Evolutionary conservation across 2,888 invertebrate genomes (phyloP).

Genomic region (Phortica okadai): DNA sequence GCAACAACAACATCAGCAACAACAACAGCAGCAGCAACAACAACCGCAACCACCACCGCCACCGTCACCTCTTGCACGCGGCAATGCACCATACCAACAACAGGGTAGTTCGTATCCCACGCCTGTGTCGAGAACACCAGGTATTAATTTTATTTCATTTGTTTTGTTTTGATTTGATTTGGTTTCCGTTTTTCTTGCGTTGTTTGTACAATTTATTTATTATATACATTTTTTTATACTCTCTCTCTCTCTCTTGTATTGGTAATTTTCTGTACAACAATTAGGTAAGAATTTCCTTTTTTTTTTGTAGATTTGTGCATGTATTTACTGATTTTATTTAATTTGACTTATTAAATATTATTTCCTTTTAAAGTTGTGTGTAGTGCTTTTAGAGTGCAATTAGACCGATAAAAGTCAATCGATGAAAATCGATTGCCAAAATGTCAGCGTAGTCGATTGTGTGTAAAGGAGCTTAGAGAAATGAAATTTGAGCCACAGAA

Average conservation of each 20-base stretch:
- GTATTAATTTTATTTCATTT: conserved; percentile 65
- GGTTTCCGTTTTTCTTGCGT: conserved; percentile 53
- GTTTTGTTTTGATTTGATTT: conserved; percentile 39
- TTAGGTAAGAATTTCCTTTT: no score
- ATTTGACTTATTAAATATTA: no score
- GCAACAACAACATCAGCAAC: conserved; percentile 49
- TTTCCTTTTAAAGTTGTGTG: no score
- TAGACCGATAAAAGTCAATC: no score
- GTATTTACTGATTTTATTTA: no score
- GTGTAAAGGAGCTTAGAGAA: no score
- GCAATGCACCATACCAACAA: conserved; percentile 71
- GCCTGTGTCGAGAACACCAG: conserved; percentile 77
- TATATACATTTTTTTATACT: conserved; percentile 29
- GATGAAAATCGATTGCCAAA: no score
- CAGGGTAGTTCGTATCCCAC: conserved; percentile 75
- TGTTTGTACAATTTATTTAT: conserved; percentile 44
- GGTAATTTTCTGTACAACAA: neutral
- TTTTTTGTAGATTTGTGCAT: no score
- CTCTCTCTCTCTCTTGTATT: conserved; percentile 7
- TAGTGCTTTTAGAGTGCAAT: no score
- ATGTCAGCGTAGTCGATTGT: no score
- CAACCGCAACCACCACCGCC: conserved; percentile 51
- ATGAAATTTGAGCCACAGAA: no score
- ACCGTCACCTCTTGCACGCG: conserved; percentile 59
- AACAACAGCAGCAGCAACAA: conserved; percentile 60